Percentiles rank a stretch among this genome's conserved stretches.
These are phyloP conservation scores for Oriolus oriolus DNA, from an alignment of 2,113 vertebrate species.

Conservation along the genomic window DNA sequence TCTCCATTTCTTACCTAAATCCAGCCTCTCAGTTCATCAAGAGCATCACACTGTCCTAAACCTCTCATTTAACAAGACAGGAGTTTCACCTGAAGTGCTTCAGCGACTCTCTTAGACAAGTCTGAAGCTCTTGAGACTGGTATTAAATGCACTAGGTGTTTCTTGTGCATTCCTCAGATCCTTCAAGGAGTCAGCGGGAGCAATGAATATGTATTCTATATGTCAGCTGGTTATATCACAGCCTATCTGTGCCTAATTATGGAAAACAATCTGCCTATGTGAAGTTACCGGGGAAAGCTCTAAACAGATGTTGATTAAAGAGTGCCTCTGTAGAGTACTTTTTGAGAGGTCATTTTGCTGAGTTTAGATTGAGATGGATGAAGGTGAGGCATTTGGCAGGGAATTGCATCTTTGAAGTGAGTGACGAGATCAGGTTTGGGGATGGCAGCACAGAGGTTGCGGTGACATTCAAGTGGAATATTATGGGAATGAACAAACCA, in stretches of 20 bases:
- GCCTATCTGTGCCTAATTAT: slow-evolving; percentile 48
- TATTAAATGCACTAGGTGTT: slow-evolving; percentile 55
- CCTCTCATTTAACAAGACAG: not conserved
- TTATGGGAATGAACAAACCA: not conserved
- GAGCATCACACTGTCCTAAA: slow-evolving; percentile 50
- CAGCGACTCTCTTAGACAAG: slow-evolving; percentile 48
- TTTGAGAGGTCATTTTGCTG: slow-evolving; percentile 46
- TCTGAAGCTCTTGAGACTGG: slow-evolving; percentile 55
- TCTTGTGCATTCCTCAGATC: slow-evolving; percentile 40
- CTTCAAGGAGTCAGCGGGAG: slow-evolving; percentile 45
- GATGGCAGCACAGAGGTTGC: not conserved
- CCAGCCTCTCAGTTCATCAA: slow-evolving; percentile 37
- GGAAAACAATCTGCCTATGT: slow-evolving; percentile 48
- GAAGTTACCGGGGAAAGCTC: slow-evolving; percentile 51
- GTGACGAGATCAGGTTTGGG: slow-evolving; percentile 10
- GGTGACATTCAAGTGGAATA: slow-evolving; percentile 19
- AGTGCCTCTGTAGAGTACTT: slow-evolving; percentile 55
- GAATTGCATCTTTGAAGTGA: slow-evolving; percentile 45
- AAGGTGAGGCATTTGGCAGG: slow-evolving; percentile 39
- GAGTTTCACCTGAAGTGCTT: slow-evolving; percentile 43
- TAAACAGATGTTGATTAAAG: slow-evolving; percentile 63
- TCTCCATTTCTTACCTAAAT: slow-evolving; percentile 3
- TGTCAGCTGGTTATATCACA: slow-evolving; percentile 56
- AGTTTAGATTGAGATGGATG: slow-evolving; percentile 63
- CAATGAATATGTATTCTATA: slow-evolving; percentile 65